Base-by-base conservation (phyloP, 2,113 vertebrate genomes). In the Antigone vipio region DNA sequence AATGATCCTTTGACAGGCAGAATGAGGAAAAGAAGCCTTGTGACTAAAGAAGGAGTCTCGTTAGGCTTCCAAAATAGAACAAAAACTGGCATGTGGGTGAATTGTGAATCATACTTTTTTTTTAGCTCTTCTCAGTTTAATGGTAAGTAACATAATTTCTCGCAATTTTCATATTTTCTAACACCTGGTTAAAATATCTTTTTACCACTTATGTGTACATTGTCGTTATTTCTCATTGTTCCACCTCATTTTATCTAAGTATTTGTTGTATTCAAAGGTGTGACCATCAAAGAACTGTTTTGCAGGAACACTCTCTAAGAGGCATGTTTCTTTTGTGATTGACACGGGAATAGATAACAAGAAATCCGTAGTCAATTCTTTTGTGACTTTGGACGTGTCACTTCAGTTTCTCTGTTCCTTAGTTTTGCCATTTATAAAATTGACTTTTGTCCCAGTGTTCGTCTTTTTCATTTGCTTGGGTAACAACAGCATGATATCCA, bases 1-100 rank as follows among this genome's bases (percentile, higher is more conserved):
- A 94, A 38, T 52, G 22, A 56, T 91, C 62, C 74, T 91, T 64
- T 94, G 85, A 85, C 81, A 78, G 69, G 76, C 45, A 92, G 86
- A 91, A 86, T 60, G 75, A 93, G 60, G 88, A 22, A 50, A 80
- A 63, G 55, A 63, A 60, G 69, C 50, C 88, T 82, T 90, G 42
- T 96, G 93, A 92, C 82, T 90, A 78, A 66, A 92, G 53, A 63
- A 87, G 81, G 16, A 74, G 38, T 82, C 79, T 86, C 2, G 27
- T 76, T 92, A 89, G 63, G 38, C 53, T 89, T 95, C 88, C 20
- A 73, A 82, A 94, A 95, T 88, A 94, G 88, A n/a, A 58, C 34
- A 89, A 85, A 84, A 94, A 42, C 85, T 85, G 85, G 58, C 19
- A 34, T 76, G 93, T 94, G 94, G 89, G 88, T 94, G 95, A 96